Conservation (phyloP, 1,140 invertebrate genomes). For the Caenorhabditis remanei region DNA sequence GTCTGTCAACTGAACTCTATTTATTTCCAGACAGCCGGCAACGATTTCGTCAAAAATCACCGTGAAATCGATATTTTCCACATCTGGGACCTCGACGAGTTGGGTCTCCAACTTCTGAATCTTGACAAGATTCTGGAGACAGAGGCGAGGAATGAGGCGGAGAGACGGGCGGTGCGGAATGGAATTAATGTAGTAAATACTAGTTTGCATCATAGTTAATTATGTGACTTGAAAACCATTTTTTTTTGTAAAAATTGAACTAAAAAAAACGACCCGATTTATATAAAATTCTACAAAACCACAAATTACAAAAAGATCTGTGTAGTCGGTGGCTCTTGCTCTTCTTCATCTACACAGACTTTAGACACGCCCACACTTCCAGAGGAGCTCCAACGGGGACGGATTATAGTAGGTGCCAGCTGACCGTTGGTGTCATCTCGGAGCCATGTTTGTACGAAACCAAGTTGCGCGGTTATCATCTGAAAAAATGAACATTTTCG, state of each 20-base stretch:
- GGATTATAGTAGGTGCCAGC: neutral
- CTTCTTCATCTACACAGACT: neutral
- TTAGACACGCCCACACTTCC: neutral
- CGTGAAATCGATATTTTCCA: conserved; percentile 34
- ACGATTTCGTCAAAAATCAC: conserved; percentile 29
- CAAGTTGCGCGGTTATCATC: conserved; percentile 43
- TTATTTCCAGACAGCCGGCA: conserved; percentile 24
- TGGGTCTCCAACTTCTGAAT: neutral
- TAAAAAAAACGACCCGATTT: no score
- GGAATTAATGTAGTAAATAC: conserved; percentile 6
- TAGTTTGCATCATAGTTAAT: neutral
- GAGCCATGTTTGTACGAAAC: conserved; percentile 20
- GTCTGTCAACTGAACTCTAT: neutral
- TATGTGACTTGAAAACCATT: neutral
- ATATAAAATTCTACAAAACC: no score
- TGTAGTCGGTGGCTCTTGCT: neutral
- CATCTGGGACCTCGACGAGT: conserved; percentile 28
- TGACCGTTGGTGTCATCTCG: neutral
- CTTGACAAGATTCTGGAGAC: conserved; percentile 23
- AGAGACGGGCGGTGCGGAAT: conserved; percentile 25
- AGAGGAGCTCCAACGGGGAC: neutral
- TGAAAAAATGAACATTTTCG: neutral
- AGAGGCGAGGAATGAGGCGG: neutral
- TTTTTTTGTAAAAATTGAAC: neutral
- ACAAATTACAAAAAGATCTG: conserved; percentile 29